phyloP scores from a whole-genome alignment of 2,113 vertebrate species.

The Strigops habroptila region DNA sequence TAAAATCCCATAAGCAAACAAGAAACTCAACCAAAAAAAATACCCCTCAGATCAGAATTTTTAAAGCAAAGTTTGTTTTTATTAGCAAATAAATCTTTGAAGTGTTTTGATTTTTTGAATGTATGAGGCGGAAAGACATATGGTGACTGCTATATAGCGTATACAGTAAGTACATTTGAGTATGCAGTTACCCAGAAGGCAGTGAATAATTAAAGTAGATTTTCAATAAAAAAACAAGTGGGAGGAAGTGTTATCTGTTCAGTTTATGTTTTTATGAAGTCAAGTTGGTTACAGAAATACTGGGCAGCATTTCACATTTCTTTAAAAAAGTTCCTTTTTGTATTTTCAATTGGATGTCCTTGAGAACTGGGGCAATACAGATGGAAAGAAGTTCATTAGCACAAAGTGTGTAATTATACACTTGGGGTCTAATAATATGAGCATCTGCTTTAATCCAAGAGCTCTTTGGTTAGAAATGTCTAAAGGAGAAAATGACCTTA shows the following conservation, averaged over 20 bases:
- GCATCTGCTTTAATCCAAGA: constrained; percentile 30
- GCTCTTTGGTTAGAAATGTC: not conserved
- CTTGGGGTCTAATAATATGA: constrained; percentile 5
- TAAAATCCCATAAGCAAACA: not conserved
- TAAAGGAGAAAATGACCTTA: not conserved
- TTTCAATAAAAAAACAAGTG: constrained; percentile 17
- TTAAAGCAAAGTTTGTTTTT: not conserved
- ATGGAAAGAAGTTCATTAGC: constrained; percentile 1
- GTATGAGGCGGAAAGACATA: constrained; percentile 6
- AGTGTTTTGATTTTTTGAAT: not conserved
- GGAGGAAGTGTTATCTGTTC: not conserved
- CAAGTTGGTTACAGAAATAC: not conserved
- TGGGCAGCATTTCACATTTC: not conserved
- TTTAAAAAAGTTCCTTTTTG: not conserved
- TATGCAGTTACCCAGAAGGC: not conserved
- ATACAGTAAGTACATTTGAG: not conserved
- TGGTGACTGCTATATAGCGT: not conserved
- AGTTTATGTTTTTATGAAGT: not conserved
- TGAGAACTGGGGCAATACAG: constrained; percentile 2
- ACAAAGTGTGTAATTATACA: not conserved
- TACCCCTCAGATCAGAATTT: not conserved
- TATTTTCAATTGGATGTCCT: not conserved
- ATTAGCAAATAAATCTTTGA: not conserved
- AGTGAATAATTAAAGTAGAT: constrained; percentile 35
- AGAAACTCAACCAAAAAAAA: not conserved